These are phyloP conservation scores for Heliconius ismenius DNA, from an alignment of 2,888 invertebrate species.

Conservation along the genomic window DNA sequence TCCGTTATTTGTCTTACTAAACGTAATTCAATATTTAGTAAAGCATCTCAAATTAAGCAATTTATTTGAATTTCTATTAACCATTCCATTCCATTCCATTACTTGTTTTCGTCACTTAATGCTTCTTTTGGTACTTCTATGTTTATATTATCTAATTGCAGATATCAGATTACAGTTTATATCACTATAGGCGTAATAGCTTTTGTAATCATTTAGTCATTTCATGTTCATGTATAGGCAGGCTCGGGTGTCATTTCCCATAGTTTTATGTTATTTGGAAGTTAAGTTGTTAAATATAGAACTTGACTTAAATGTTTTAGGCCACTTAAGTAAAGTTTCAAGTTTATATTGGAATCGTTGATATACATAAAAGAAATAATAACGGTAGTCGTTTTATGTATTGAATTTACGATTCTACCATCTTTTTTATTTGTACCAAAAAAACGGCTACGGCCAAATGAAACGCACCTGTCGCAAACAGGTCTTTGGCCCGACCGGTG, in stretches of 20 bases:
- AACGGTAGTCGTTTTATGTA: slow-evolving; percentile 18
- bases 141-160: background rate
- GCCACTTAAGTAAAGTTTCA: background rate
- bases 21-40: slow-evolving; percentile 29
- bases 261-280: slow-evolving; percentile 6
- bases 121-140: background rate
- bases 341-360: background rate
- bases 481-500: slow-evolving; percentile 28
- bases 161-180: slow-evolving; percentile 7
- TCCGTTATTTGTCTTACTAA: slow-evolving; percentile 17
- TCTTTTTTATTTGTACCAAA: slow-evolving; percentile 22
- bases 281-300: background rate
- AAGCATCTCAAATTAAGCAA: slow-evolving; percentile 19
- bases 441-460: slow-evolving; percentile 18
- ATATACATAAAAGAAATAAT: slow-evolving; percentile 12
- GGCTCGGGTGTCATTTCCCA: background rate
- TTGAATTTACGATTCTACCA: slow-evolving; percentile 7
- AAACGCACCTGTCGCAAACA: slow-evolving; percentile 34
- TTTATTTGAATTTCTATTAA: slow-evolving; percentile 17
- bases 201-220: background rate
- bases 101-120: slow-evolving; percentile 18
- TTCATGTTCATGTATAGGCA: background rate
- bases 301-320: background rate
- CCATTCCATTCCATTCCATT: no score
- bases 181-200: background rate